Evolutionary conservation across 2,797 vertebrate species (phyloP), one percentile per base, ranked within the genome.

Genomic region (Takifugu ocellatus): DNA sequence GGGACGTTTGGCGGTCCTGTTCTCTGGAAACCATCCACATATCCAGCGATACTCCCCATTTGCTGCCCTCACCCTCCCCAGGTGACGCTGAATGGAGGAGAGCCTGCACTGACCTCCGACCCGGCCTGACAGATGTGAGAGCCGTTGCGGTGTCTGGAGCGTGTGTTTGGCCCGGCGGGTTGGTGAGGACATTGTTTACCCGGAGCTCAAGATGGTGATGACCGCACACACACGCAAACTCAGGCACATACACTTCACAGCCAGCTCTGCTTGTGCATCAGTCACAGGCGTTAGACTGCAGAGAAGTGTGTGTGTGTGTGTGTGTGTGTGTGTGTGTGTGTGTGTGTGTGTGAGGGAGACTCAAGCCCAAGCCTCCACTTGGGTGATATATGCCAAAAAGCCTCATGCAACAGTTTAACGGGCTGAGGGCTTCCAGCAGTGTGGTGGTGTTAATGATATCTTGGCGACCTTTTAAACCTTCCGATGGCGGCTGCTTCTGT

Each of bases 91-190:
- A 62, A 21, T 66, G 60, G 61, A 27, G 44, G 58, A 65, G 46
- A 63, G 56, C 12, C 42, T 26, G 42, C 61, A 47, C 33, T 42
- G 57, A 75, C 62, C 81, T 77, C 51, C 75, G 70, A 78, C 77
- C 75, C 55, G 2, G 52, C 60, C 68, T 68, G 72, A 85, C 84
- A 90, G 82, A 85, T 84, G 81, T 73, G 72, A 60, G 78, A 87
- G 68, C 77, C 84, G 83, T 88, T 82, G 79, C 42, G 53, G 57
- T n/a, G 61, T 54, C 60, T 15, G 17, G 59, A 68, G 65, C 21
- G 2, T 62, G 74, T 68, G 58, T 82, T 58, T 82, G 66, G 72
- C 68, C 71, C 71, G 68, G 70, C 79, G 79, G 84, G 68, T 80
- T 83, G 63, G 53, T 79, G 77, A 64, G 84, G 81, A 81, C 83